Percentiles rank a stretch among this genome's conserved stretches.
Evolutionary conservation across 2,113 vertebrate species (phyloP).

Genomic region (Tetrax tetrax): DNA sequence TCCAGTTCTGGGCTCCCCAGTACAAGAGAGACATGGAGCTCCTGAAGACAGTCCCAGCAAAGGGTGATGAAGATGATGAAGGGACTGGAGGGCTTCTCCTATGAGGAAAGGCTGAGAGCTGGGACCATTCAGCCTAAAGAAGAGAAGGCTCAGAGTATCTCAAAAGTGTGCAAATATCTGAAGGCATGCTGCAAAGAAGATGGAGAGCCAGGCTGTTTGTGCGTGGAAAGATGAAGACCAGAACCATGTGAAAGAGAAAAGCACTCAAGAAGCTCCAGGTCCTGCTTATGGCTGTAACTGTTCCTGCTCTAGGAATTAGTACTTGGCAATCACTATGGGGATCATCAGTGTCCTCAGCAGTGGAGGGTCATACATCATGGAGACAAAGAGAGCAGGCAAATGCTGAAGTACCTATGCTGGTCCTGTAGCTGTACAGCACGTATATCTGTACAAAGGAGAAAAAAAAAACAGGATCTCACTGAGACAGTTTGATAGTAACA

Average conservation of each 20-base stretch:
- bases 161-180: neutral
- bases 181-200: neutral
- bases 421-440: neutral
- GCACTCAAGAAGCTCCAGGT: neutral
- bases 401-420: neutral
- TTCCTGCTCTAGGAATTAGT: neutral
- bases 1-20: neutral
- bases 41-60: neutral
- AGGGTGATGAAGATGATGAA: neutral
- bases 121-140: neutral
- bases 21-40: neutral
- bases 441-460: neutral
- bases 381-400: neutral
- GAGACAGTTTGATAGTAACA: neutral
- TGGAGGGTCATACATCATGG: too few species aligned
- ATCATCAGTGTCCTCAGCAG: neutral
- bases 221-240: neutral
- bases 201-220: neutral
- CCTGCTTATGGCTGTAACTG: neutral
- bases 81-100: neutral
- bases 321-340: neutral
- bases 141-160: neutral
- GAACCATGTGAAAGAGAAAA: neutral
- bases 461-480: neutral
- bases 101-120: neutral